Conservation (phyloP, 37 sponge, comb jelly and placozoan genomes). For the Geodia barretti region DNA sequence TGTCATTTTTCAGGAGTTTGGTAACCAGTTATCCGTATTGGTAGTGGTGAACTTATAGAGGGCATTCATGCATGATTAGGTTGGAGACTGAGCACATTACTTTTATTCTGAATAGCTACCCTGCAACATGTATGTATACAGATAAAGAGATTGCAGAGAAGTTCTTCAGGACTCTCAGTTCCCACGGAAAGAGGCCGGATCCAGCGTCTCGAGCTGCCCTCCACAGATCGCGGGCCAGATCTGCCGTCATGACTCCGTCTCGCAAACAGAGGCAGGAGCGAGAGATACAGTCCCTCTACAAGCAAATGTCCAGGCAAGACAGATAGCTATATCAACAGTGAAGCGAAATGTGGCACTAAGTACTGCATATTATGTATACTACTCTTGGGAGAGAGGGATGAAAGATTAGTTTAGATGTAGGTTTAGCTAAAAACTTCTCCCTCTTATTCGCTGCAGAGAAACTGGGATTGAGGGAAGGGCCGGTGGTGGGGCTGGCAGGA, state of each 20-base stretch:
- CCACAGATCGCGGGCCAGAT: constrained; percentile 41
- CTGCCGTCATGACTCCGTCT: constrained; percentile 70
- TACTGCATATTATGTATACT: neutral
- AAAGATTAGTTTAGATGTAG: neutral
- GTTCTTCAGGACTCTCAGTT: constrained; percentile 64
- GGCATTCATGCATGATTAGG: too few species aligned
- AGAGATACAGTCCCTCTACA: neutral
- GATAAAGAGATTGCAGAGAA: constrained; percentile 63
- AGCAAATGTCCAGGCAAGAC: constrained; percentile 37
- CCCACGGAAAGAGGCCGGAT: constrained; percentile 56
- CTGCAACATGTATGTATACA: neutral
- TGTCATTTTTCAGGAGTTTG: too few species aligned
- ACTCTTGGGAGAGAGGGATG: neutral
- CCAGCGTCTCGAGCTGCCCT: constrained; percentile 44
- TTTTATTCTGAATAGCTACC: too few species aligned
- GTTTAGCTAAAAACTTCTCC: neutral
- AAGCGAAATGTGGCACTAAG: neutral
- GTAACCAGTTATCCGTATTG: too few species aligned
- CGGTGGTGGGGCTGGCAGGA: too few species aligned
- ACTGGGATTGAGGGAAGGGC: too few species aligned
- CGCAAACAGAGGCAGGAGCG: constrained; percentile 39
- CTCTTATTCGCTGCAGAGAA: neutral
- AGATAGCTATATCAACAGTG: neutral
- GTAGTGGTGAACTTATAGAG: too few species aligned
- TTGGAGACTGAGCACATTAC: too few species aligned